phyloP scores from a whole-genome alignment of 1,140 invertebrate genomes.

The Drosophila neocordata region DNA sequence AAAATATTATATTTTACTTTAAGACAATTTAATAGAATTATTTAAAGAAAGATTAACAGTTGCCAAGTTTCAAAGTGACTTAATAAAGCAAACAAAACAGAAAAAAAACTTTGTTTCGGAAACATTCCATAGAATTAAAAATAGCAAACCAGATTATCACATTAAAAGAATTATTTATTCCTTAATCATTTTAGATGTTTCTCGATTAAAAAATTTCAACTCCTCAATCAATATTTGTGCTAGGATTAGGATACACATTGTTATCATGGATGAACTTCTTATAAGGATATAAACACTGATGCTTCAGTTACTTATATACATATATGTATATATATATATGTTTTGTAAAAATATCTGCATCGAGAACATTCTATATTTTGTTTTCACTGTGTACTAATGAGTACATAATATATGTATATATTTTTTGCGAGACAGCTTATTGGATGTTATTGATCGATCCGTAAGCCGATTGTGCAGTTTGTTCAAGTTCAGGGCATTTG shows the following conservation, averaged over 20 bases:
- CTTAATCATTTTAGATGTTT: neutral
- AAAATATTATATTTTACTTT: no score
- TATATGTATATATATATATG: no score
- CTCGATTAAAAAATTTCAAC: no score
- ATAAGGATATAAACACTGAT: no score
- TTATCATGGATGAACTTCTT: no score
- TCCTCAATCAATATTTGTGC: no score
- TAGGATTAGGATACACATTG: no score
- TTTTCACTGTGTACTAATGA: neutral
- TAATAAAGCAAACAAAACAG: no score
- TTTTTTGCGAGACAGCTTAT: conserved; percentile 1
- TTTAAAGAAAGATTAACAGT: no score
- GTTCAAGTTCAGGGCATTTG: conserved; percentile 66
- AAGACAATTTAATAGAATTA: no score
- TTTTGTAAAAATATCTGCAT: neutral
- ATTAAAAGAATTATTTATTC: neutral
- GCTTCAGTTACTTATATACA: no score
- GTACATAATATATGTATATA: neutral
- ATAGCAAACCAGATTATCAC: neutral
- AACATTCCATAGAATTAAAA: neutral
- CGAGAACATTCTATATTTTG: neutral
- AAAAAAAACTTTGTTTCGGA: neutral
- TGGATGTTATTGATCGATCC: conserved; percentile 61
- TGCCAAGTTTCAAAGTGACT: neutral
- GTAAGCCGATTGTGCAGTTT: conserved; percentile 64